phyloP scores from a whole-genome alignment of 2,113 vertebrate species.

The Gavialis gangeticus region DNA sequence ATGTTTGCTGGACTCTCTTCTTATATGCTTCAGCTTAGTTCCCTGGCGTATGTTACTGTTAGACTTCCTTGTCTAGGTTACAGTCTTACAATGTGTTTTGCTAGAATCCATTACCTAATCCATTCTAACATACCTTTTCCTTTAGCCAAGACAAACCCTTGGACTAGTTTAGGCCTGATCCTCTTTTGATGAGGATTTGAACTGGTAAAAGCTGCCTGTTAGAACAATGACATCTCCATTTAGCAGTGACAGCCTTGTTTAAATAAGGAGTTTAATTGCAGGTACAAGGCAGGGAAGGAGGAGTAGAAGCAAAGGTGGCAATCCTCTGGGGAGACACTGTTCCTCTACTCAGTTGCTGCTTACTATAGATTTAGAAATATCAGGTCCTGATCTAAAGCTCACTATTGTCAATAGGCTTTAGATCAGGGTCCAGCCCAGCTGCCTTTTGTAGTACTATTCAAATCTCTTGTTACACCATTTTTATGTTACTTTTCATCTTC shows the following conservation, averaged over 20 bases:
- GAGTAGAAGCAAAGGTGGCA: not conserved
- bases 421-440: not conserved
- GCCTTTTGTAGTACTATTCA: not conserved
- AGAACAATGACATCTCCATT: not conserved
- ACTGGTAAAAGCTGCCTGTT: not conserved
- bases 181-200: not conserved
- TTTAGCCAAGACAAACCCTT: not conserved
- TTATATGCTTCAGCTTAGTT: not conserved
- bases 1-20: not conserved
- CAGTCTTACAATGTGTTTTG: not conserved
- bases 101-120: not conserved
- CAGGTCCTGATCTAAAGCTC: not conserved
- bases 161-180: not conserved
- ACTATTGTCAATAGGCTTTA: not conserved
- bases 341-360: not conserved
- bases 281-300: not conserved
- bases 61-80: not conserved
- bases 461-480: not conserved
- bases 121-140: not conserved
- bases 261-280: not conserved
- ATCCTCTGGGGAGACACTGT: not conserved
- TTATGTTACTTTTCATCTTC: not conserved
- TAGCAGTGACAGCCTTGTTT: not conserved
- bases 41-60: not conserved
- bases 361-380: too few relatives aligned